These are phyloP conservation scores for Enteromius unitaeniatus DNA, from an alignment of 2,797 vertebrate species.

Conservation along the genomic window DNA sequence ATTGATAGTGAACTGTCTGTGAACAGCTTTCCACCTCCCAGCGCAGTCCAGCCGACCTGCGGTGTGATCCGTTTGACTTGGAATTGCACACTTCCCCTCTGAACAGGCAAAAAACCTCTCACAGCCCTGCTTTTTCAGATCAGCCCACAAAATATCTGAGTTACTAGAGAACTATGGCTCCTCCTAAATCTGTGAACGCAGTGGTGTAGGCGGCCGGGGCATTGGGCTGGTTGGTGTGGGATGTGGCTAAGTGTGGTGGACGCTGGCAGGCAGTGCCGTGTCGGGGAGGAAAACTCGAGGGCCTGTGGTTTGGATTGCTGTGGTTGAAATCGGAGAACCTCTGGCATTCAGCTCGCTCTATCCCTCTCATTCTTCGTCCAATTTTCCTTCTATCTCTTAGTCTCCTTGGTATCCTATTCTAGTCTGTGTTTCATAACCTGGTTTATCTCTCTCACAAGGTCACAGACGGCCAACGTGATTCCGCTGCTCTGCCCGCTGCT, in stretches of 20 bases:
- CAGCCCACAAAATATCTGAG: background rate
- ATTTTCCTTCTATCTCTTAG: conserved; percentile 23
- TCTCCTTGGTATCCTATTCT: conserved; percentile 24
- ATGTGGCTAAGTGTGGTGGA: conserved; percentile 54
- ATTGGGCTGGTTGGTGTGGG: conserved; percentile 35
- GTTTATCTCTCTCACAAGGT: conserved; percentile 16
- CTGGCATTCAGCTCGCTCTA: conserved; percentile 33
- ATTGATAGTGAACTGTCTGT: conserved; percentile 9
- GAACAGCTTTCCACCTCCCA: conserved; percentile 29
- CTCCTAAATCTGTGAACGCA: conserved; percentile 5
- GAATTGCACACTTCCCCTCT: conserved; percentile 37
- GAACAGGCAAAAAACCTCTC: conserved; percentile 27
- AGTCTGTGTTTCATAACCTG: conserved; percentile 30
- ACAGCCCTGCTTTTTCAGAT: conserved; percentile 3
- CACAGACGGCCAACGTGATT: conserved; percentile 39
- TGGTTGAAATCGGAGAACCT: conserved; percentile 51
- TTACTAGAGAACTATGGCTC: background rate
- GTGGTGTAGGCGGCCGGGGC: conserved; percentile 27
- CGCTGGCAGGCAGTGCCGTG: conserved; percentile 37
- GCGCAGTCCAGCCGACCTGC: conserved; percentile 11
- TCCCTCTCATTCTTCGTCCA: conserved; percentile 33
- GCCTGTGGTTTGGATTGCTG: conserved; percentile 51
- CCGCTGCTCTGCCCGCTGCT: conserved; percentile 16
- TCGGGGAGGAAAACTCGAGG: conserved; percentile 44
- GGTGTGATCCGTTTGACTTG: conserved; percentile 50